Evolutionary conservation across 2,888 invertebrate genomes (phyloP).

Genomic region (Coelopa pilipes): DNA sequence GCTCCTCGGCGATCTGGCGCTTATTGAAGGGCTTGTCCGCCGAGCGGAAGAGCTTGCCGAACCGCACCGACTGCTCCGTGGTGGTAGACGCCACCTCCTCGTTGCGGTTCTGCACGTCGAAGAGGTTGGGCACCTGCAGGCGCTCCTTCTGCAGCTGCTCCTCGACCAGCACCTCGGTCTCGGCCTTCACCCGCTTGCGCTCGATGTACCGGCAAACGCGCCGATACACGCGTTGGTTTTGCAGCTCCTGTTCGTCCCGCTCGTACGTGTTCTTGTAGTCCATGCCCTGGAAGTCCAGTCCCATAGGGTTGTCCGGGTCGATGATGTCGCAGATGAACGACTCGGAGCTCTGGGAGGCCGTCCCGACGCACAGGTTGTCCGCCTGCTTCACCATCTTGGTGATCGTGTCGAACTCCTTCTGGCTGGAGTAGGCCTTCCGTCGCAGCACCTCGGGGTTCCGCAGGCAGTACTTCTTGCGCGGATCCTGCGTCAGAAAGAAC

Average conservation of each 20-base stretch:
- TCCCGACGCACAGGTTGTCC: slow-evolving; percentile 56
- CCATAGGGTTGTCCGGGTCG: slow-evolving; percentile 62
- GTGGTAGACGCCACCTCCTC: neutral
- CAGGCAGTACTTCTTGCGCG: slow-evolving; percentile 58
- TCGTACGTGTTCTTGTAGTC: slow-evolving; percentile 62
- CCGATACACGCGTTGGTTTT: slow-evolving; percentile 59
- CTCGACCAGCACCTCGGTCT: slow-evolving; percentile 50
- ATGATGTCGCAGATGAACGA: slow-evolving; percentile 60
- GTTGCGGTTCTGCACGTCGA: slow-evolving; percentile 39
- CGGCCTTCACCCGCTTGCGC: slow-evolving; percentile 50
- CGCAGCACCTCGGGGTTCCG: slow-evolving; percentile 57
- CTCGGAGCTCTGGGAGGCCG: slow-evolving; percentile 53
- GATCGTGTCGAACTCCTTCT: slow-evolving; percentile 49
- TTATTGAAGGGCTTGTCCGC: slow-evolving; percentile 55
- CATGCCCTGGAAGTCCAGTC: slow-evolving; percentile 63
- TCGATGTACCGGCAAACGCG: slow-evolving; percentile 58
- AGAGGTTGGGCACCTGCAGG: slow-evolving; percentile 44
- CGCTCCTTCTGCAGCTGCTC: slow-evolving; percentile 53
- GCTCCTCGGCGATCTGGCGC: slow-evolving; percentile 50
- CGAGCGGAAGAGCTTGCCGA: slow-evolving; percentile 55
- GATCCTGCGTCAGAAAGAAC: slow-evolving; percentile 62
- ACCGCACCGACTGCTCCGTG: slow-evolving; percentile 29
- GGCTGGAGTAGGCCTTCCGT: slow-evolving; percentile 48
- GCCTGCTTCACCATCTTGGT: slow-evolving; percentile 59
- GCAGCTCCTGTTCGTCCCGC: slow-evolving; percentile 59